A percentile compares a stretch with the other conserved stretches of the same genome.
phyloP scores from a whole-genome alignment of 1,140 invertebrate species.

The Leptinotarsa defecta region DNA sequence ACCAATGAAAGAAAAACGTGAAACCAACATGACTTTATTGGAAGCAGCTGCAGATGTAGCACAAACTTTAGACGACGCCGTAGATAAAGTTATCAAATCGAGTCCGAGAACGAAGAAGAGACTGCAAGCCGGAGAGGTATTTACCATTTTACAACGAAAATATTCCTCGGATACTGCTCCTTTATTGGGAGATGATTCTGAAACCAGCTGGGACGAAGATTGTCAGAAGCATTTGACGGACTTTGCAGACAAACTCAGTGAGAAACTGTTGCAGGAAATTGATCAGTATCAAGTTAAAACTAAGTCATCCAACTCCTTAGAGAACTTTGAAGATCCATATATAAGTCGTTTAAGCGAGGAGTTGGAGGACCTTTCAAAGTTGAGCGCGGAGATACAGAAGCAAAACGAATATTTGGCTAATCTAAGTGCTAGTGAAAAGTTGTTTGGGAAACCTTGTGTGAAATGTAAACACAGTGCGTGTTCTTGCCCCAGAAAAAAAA shows the following conservation, averaged over 20 bases:
- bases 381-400: conserved; percentile 62
- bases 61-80: conserved; percentile 69
- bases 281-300: conserved; percentile 65
- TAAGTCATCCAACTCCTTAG: conserved; percentile 49
- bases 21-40: conserved; percentile 55
- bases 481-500: conserved; percentile 3
- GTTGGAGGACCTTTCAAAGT: conserved; percentile 61
- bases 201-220: conserved; percentile 65
- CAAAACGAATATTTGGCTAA: conserved; percentile 59
- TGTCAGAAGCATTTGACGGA: conserved; percentile 71
- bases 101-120: conserved; percentile 58
- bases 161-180: conserved; percentile 46
- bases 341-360: conserved; percentile 63
- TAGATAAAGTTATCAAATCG: conserved; percentile 58
- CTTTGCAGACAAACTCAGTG: conserved; percentile 74
- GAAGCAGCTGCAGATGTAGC: conserved; percentile 70
- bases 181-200: conserved; percentile 56
- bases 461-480: conserved; percentile 32
- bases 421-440: conserved; percentile 49
- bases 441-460: conserved; percentile 32
- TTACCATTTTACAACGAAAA: conserved; percentile 60
- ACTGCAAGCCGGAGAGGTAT: conserved; percentile 60
- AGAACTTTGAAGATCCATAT: conserved; percentile 64
- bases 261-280: conserved; percentile 75
- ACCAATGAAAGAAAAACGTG: conserved; percentile 2